Base-by-base conservation (phyloP, 1,140 invertebrate genomes). In the Caerostris extrusa region DNA sequence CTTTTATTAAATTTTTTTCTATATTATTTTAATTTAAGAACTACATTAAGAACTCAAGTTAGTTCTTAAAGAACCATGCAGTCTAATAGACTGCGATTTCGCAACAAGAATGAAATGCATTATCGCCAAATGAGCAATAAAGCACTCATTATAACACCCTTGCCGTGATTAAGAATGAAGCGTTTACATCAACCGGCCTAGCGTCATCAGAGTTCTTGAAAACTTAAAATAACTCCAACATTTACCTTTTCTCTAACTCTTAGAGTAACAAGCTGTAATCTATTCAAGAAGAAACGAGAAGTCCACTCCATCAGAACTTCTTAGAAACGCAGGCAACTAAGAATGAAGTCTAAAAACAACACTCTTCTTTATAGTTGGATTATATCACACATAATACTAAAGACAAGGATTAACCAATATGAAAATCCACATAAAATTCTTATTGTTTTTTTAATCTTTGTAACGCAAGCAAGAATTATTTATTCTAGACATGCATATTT, bases 221-320 rank as follows among this genome's bases (percentile, higher is more conserved):
- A 71, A 81, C 89, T 90, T 60, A 90, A 90, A 90, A 90, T 90
- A 90, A 82, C 67, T 81, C 71, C 57, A 19, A 50, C 71, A 34
- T 77, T 90, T 82, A 90, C 89, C 71, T 90, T 81, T 90, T 58
- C 89, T 53, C n/a, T 61, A 58, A 81, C 55, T 90, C 57, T 4
- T 50, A 5, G 71, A 77, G 56, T 64, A 69, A 89, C 87, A 19
- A 89, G 14, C 53, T 69, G 69, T 67, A 34, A 87, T 14, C 34
- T 34, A 6, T 12, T 5, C 12, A 12, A 56, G 6, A 3, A 10
- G 53, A 83, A 83, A 3, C 5, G 17, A 55, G 8, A 56, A 10
- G 50, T n/a, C 57, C 6, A 7, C 19, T 58, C 55, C n/a, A 57
- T 56, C 4, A 56, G 17, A 82, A 56, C 53, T 82, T 55, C 82